Evolutionary conservation across 2,888 invertebrate genomes (phyloP), one percentile per base, ranked within the genome.

Genomic region (Campoletis raptor): DNA sequence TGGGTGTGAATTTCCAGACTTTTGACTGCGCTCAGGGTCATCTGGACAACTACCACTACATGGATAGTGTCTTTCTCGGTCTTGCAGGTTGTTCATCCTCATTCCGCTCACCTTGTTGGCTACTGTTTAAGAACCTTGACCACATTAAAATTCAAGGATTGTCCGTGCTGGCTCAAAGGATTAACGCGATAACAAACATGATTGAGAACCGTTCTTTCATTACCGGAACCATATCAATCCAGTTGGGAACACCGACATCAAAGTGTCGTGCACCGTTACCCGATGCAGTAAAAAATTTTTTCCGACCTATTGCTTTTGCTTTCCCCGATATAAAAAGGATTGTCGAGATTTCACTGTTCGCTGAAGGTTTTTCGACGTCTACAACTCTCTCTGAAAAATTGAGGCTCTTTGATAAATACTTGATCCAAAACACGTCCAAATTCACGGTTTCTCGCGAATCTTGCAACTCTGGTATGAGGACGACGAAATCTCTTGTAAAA

Each of bases 141-240:
- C 91, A 94, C 72, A 95, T 96, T 74, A 95, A 95, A 80, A 90
- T 95, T 73, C 95, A 95, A 91, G 95, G 95, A 78, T 92, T 96
- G 87, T 96, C 96, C 64, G 95, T 95, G 21, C 94, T 96, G 24
- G 95, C 95, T 8, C 95, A 96, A 88, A 95, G 95, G 91, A 95
- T 96, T 82, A 91, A 95, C 85, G 94, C 94, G 78, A 95, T 96
- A 30, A 81, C 30, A 8, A 45, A 30, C 3, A 52, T 90, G 6
- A 92, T 96, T 15, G 96, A 96, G 91, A 95, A 95, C 0, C 95
- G 95, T 64, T 96, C 96, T 89, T 96, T 96, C 91, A 95, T 97
- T 82, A 96, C 95, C 93, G 95, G 95, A 21, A 96, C 95, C 0
- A 95, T 95, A 94, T 67, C 76, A 0, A 76, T 18, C 8, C 57